Percentiles rank a stretch among this genome's conserved stretches.
These are phyloP conservation scores for Sebastes diaconus DNA, from an alignment of 2,797 vertebrate species.

Conservation along the genomic window DNA sequence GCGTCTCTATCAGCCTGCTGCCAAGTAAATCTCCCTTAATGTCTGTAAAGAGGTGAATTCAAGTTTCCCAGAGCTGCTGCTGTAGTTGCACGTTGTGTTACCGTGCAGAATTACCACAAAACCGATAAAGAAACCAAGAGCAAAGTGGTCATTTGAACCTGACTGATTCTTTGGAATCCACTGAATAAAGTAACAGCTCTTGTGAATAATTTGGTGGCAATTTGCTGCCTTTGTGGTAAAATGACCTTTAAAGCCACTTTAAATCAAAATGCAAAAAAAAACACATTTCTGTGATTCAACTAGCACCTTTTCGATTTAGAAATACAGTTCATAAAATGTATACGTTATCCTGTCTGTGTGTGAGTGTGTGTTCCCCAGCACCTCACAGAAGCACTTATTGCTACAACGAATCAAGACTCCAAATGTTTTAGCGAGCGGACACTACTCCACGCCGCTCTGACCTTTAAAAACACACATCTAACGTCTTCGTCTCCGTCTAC, in stretches of 20 bases:
- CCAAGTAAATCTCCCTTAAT: constrained; percentile 51
- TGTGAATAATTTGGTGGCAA: neutral
- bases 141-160: neutral
- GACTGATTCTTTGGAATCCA: constrained; percentile 52
- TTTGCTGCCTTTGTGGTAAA: neutral
- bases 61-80: constrained; percentile 52
- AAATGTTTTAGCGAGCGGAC: neutral
- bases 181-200: neutral
- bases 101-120: constrained; percentile 2
- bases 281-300: constrained; percentile 22
- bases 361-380: constrained; percentile 36
- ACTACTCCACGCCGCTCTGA: constrained; percentile 45
- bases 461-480: constrained; percentile 60
- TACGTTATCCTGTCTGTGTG: neutral
- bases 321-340: constrained; percentile 22
- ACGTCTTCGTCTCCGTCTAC: neutral
- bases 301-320: constrained; percentile 62
- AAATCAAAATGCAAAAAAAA: constrained; percentile 27
- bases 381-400: constrained; percentile 71
- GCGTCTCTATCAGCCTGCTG: constrained; percentile 10
- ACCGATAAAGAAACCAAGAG: neutral
- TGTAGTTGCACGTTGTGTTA: neutral
- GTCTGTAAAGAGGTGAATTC: constrained; percentile 48
- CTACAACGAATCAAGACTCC: constrained; percentile 47
- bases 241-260: neutral